Base-by-base conservation (phyloP, 2,113 vertebrate species). In the Dipodomys spectabilis region DNA sequence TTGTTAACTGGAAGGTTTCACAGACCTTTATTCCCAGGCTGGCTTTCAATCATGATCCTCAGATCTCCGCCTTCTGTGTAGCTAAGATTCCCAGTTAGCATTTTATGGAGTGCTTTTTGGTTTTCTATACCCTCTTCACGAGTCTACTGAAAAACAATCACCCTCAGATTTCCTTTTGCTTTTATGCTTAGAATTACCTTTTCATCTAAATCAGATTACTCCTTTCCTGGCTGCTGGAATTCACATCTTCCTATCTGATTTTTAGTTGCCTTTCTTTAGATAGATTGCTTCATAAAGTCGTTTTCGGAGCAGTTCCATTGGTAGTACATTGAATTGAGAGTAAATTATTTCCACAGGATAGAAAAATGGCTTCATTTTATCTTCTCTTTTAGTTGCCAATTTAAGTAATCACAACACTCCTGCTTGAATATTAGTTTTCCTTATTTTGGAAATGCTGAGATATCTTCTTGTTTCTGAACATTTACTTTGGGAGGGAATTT, bases 371-470 rank as follows among this genome's bases (percentile, higher is more conserved):
- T 80, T 82, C n/a, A 91, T 74, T 86, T 93, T 79, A 53, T 44
- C 4, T 27, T 80, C 6, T 15, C 9, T 45, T 86, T 92, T 81
- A 20, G 49, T 81, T 74, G 28, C 35, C 44, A 39, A 22, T 86
- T 95, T 93, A 77, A 88, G 64, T 79, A 71, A 68, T 78, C 83
- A 44, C n/a, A 83, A 45, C 13, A 86, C 79, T 74, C 22, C 86
- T n/a, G 27, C 2, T 83, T 67, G 22, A 91, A 84, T 84, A 68
- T n/a, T 2, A 49, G 1, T 65, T 83, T 81, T 65, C 2, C n/a
- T 30, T 87, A 84, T 68, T 87, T 73, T 86, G 53, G 68, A 87
- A 7, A 13, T 77, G 32, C 20, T 44, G 71, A 83, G 69, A 64
- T 87, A 22, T 85, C 4, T 65, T 68, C 44, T 82, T 23, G 35